These are phyloP conservation scores for Nannoperca australis DNA, from an alignment of 2,797 vertebrate genomes.

Conservation along the genomic window DNA sequence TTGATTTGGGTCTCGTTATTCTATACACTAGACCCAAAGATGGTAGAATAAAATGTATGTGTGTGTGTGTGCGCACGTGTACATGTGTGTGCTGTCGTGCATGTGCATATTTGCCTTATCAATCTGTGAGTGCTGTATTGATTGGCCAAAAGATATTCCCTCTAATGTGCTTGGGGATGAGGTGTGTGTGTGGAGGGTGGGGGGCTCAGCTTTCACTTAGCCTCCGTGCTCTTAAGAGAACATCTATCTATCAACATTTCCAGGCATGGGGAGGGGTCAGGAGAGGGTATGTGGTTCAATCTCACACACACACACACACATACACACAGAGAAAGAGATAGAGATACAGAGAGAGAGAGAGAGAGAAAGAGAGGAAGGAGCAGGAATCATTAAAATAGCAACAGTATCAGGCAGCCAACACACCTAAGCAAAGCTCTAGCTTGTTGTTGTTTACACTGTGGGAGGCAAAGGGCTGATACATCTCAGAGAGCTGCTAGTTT, in stretches of 20 bases:
- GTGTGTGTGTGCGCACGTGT: not conserved
- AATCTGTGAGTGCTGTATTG: constrained; percentile 74
- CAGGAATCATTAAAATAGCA: constrained; percentile 69
- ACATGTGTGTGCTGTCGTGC: constrained; percentile 26
- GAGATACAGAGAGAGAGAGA: too few species aligned
- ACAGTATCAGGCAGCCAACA: constrained; percentile 58
- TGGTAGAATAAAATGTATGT: constrained; percentile 40
- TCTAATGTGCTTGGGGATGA: constrained; percentile 72
- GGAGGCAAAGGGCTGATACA: constrained; percentile 68
- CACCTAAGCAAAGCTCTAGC: constrained; percentile 53
- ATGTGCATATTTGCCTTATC: constrained; percentile 66
- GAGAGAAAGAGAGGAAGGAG: constrained; percentile 8
- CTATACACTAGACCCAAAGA: constrained; percentile 65
- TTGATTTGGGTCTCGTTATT: constrained; percentile 73
- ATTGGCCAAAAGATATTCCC: constrained; percentile 77
- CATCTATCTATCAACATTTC: constrained; percentile 79
- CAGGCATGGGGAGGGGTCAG: constrained; percentile 64
- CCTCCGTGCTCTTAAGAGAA: constrained; percentile 73
- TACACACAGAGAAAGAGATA: not conserved
- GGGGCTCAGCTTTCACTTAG: constrained; percentile 73
- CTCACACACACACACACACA: constrained; percentile 8
- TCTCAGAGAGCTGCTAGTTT: constrained; percentile 60
- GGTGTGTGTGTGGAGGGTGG: not conserved
- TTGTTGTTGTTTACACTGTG: constrained; percentile 73
- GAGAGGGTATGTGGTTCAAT: constrained; percentile 57